A percentile compares a stretch with the other conserved stretches of the same genome.
These are phyloP conservation scores for Myotis myotis DNA, from an alignment of 2,797 vertebrate genomes.

Conservation along the genomic window DNA sequence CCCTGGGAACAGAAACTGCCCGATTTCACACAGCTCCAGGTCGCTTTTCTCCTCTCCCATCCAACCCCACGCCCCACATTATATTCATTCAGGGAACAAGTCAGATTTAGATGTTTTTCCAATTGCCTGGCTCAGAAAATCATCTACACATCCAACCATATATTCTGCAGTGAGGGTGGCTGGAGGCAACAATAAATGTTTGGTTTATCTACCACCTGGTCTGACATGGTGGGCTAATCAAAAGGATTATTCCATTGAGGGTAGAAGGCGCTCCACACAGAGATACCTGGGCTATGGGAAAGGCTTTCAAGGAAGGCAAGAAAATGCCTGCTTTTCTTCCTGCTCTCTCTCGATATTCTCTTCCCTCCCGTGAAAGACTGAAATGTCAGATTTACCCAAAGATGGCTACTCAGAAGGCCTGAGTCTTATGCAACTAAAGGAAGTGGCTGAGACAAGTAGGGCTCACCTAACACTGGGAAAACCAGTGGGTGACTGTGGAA, in stretches of 20 bases:
- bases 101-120: conserved; percentile 45
- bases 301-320: background rate
- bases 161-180: background rate
- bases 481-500: background rate
- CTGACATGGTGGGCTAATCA: background rate
- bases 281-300: background rate
- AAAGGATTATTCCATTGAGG: background rate
- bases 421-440: background rate
- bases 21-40: conserved; percentile 68
- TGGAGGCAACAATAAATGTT: background rate
- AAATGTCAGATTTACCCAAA: background rate
- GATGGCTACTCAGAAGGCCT: background rate
- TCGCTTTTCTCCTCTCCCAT: conserved; percentile 32
- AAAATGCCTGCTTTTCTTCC: background rate
- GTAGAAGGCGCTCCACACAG: background rate
- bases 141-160: background rate
- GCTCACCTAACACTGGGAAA: background rate
- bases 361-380: background rate
- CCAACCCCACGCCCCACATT: background rate
- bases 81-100: conserved; percentile 59
- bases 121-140: background rate
- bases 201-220: background rate
- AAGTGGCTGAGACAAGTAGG: background rate
- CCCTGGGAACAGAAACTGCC: conserved; percentile 75
- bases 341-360: background rate